phyloP scores from a whole-genome alignment of 2,888 invertebrate genomes.

The Ochropleura plecta region DNA sequence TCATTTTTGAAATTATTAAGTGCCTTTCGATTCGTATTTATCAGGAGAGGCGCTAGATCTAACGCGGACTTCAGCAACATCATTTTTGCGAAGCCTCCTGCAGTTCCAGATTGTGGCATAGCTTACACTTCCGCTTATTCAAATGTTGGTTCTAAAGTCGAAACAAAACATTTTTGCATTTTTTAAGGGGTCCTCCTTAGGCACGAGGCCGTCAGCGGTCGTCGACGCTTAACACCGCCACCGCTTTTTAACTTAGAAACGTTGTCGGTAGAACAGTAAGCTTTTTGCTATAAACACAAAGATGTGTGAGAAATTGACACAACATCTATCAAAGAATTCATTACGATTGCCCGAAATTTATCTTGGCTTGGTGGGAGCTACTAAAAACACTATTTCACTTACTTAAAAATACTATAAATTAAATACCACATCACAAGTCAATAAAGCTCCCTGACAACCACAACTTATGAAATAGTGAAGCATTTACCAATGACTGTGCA shows the following conservation, averaged over 20 bases:
- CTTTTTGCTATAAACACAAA: background rate
- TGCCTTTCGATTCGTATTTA: background rate
- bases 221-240: too few relatives aligned
- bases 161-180: too few relatives aligned
- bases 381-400: background rate
- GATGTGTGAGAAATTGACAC: background rate
- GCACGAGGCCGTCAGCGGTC: too few relatives aligned
- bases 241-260: too few relatives aligned
- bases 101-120: too few relatives aligned
- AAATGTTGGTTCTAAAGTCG: too few relatives aligned
- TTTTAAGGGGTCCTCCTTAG: too few relatives aligned
- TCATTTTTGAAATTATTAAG: background rate
- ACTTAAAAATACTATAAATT: background rate
- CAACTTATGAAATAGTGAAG: slow-evolving; percentile 66
- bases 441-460: slow-evolving; percentile 54
- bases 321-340: background rate
- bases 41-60: too few relatives aligned
- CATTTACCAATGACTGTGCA: slow-evolving; percentile 89
- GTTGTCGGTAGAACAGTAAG: background rate
- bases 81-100: too few relatives aligned
- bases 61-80: too few relatives aligned
- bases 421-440: slow-evolving; percentile 34
- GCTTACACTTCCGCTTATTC: too few relatives aligned
- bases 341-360: background rate
- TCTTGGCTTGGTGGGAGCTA: background rate